Evolutionary conservation across 2,797 vertebrate genomes (phyloP).

Genomic region (Hyperoplus lanceolatus): DNA sequence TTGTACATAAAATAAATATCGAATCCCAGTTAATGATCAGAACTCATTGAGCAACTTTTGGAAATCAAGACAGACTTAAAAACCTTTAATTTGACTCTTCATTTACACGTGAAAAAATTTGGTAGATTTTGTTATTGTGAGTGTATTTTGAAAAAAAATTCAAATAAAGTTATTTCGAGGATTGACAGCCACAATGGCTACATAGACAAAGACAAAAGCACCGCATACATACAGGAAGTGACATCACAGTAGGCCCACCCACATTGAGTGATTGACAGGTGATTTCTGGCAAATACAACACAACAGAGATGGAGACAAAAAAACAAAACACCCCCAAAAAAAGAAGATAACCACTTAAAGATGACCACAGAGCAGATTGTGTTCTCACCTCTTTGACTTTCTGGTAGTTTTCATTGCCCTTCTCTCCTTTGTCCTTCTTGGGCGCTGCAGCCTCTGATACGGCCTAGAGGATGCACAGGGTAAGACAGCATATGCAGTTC

Average conservation of each 20-base stretch:
- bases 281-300: conserved; percentile 43
- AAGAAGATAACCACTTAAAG: background rate
- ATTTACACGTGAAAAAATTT: background rate
- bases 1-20: no score
- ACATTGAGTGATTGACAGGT: conserved; percentile 42
- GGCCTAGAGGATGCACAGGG: conserved; percentile 67
- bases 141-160: background rate
- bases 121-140: background rate
- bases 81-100: background rate
- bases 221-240: conserved; percentile 11
- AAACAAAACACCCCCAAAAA: conserved; percentile 42
- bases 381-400: conserved; percentile 90
- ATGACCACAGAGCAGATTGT: background rate
- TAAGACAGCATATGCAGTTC: conserved; percentile 54
- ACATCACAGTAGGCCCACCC: conserved; percentile 22
- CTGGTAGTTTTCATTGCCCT: conserved; percentile 96
- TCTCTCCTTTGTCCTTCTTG: conserved; percentile 86
- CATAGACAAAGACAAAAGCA: conserved; percentile 19
- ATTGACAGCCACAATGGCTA: conserved; percentile 29
- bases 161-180: background rate
- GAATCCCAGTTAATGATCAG: no score
- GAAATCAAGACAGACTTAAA: no score
- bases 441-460: conserved; percentile 60
- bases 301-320: background rate
- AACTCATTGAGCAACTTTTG: no score